Percentiles rank a stretch among this genome's conserved stretches.
Evolutionary conservation across 1,140 invertebrate species (phyloP).

Genomic region (Aphelinus atriplicis): DNA sequence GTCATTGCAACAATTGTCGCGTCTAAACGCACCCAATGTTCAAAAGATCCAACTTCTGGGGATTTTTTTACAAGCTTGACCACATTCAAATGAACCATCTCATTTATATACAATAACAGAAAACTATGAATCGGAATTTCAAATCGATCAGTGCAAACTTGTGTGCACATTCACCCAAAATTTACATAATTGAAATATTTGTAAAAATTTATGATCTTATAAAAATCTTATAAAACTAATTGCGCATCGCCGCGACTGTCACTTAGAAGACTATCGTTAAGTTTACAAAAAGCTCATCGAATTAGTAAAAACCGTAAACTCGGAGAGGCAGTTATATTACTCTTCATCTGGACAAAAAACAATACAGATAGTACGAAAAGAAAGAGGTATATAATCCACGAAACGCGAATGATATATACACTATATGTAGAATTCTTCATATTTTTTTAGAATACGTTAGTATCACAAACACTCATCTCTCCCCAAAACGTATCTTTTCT

Average conservation of each 20-base stretch:
- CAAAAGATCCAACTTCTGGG: too few relatives aligned
- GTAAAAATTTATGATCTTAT: not conserved
- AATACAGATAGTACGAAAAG: too few relatives aligned
- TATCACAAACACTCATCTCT: constrained; percentile 37
- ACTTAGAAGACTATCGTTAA: not conserved
- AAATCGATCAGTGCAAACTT: too few relatives aligned
- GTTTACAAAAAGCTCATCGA: constrained; percentile 13
- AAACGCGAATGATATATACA: too few relatives aligned
- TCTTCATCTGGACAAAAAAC: too few relatives aligned
- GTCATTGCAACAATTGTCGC: too few relatives aligned
- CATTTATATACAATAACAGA: not conserved
- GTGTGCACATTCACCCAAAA: not conserved
- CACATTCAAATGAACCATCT: too few relatives aligned
- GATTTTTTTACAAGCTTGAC: too few relatives aligned
- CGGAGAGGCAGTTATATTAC: constrained; percentile 18
- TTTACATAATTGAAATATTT: constrained; percentile 1
- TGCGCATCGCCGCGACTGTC: too few relatives aligned
- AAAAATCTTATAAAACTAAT: not conserved
- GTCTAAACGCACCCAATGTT: too few relatives aligned
- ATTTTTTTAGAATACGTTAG: constrained; percentile 25
- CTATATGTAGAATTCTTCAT: not conserved
- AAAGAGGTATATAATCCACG: too few relatives aligned
- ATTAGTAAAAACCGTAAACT: constrained; percentile 12
- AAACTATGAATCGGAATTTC: constrained; percentile 9
- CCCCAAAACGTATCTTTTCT: too few relatives aligned